Evolutionary conservation across 2,113 vertebrate species (phyloP).

Genomic region (Melanocharis versteri): DNA sequence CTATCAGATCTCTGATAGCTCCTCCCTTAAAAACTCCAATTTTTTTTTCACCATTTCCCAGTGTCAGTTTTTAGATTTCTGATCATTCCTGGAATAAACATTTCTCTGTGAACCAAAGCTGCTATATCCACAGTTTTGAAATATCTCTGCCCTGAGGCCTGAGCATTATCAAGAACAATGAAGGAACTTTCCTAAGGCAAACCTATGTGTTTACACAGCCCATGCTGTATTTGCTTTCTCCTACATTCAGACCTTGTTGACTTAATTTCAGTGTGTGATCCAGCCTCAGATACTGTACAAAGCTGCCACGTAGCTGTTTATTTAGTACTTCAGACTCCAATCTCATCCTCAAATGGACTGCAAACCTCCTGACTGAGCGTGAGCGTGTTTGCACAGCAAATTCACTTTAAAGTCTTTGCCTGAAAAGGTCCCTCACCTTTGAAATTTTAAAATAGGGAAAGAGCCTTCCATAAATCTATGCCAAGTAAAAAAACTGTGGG

Average conservation of each 20-base stretch:
- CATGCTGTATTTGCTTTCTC: constrained; percentile 23
- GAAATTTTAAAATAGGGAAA: neutral
- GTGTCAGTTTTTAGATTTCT: neutral
- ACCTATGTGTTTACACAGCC: constrained; percentile 2
- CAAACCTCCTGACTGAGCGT: neutral
- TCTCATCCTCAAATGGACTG: neutral
- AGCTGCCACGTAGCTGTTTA: constrained; percentile 25
- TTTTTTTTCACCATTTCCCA: neutral
- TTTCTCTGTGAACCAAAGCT: neutral
- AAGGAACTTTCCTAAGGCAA: constrained; percentile 2
- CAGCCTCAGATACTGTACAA: neutral
- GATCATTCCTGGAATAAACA: neutral
- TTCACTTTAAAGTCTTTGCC: neutral
- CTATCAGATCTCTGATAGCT: neutral
- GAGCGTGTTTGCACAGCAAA: neutral
- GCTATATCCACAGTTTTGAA: neutral
- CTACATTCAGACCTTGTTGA: constrained; percentile 18
- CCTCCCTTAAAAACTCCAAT: neutral
- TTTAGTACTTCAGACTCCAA: constrained; percentile 24
- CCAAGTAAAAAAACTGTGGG: neutral
- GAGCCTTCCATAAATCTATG: neutral
- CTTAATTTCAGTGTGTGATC: neutral
- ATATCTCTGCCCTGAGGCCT: neutral
- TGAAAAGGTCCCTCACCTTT: neutral
- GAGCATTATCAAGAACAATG: neutral